phyloP scores from a whole-genome alignment of 2,888 invertebrate genomes.

The Cynaeus angustus region DNA sequence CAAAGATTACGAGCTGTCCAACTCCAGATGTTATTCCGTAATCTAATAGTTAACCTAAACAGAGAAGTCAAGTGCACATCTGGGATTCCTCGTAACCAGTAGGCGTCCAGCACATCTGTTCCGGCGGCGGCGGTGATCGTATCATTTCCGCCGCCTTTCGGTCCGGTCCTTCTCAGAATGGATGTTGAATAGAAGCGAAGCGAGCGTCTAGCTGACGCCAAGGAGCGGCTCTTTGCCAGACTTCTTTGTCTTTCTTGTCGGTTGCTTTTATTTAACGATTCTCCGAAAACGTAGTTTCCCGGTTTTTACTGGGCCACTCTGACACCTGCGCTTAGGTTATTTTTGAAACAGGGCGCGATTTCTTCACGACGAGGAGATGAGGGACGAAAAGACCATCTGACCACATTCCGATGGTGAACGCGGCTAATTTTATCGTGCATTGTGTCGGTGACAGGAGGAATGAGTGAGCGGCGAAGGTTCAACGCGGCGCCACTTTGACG shows the following conservation, averaged over 20 bases:
- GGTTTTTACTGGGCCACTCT: slow-evolving; percentile 21
- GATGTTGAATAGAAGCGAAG: slow-evolving; percentile 27
- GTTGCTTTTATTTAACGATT: slow-evolving; percentile 25
- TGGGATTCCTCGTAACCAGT: slow-evolving; percentile 61
- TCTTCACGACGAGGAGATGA: slow-evolving; percentile 12
- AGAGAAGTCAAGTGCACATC: slow-evolving; percentile 66
- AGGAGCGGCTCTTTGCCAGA: slow-evolving; percentile 45
- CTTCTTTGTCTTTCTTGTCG: slow-evolving; percentile 37
- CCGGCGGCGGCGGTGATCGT: slow-evolving; percentile 27
- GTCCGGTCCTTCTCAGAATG: slow-evolving; percentile 43
- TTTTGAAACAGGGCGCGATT: slow-evolving; percentile 27
- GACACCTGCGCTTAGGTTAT: slow-evolving; percentile 33
- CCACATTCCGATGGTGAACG: slow-evolving; percentile 30
- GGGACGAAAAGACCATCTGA: slow-evolving; percentile 20
- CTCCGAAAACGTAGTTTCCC: slow-evolving; percentile 17
- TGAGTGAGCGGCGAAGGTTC: slow-evolving; percentile 41
- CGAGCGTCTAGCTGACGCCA: slow-evolving; percentile 34
- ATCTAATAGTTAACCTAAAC: slow-evolving; percentile 65
- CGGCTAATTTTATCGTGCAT: slow-evolving; percentile 42
- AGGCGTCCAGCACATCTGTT: slow-evolving; percentile 39
- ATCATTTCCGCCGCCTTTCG: slow-evolving; percentile 39
- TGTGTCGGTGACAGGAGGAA: slow-evolving; percentile 46
- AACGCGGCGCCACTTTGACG: slow-evolving; percentile 49
- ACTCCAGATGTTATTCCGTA: slow-evolving; percentile 62
- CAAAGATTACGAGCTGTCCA: slow-evolving; percentile 40